Conservation (phyloP, 2,113 vertebrate genomes). For the Megaceryle torquata region DNA sequence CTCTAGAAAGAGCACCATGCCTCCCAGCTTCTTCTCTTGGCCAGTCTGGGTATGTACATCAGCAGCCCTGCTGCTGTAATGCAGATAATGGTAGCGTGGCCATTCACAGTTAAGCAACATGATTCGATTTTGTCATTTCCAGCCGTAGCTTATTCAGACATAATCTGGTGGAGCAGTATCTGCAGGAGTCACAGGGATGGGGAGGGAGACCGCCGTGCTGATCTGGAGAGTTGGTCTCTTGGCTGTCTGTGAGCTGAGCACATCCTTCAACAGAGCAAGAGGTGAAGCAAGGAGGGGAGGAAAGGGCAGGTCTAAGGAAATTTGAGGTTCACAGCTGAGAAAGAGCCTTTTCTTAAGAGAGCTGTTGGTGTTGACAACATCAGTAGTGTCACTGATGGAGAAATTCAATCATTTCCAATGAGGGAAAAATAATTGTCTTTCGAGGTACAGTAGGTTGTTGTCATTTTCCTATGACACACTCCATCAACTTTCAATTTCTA, state of each 20-base stretch:
- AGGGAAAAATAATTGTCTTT: constrained; percentile 70
- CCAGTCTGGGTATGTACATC: neutral
- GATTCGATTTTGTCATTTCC: neutral
- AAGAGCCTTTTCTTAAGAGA: neutral
- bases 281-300: neutral
- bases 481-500: constrained; percentile 69
- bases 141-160: neutral
- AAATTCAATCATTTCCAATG: constrained; percentile 67
- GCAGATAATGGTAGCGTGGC: neutral
- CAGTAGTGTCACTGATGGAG: constrained; percentile 42
- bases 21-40: neutral
- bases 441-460: constrained; percentile 49
- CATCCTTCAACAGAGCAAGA: neutral
- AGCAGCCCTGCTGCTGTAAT: rapidly evolving
- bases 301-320: neutral
- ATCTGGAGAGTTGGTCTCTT: neutral
- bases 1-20: neutral
- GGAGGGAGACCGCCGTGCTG: rapidly evolving
- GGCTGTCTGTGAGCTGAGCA: neutral
- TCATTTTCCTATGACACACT: constrained; percentile 67
- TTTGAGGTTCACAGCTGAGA: neutral
- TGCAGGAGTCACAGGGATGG: rapidly evolving
- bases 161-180: neutral
- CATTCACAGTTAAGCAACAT: neutral
- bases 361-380: neutral